phyloP scores from a whole-genome alignment of 2,888 invertebrate genomes.

The Dioctria linearis region DNA sequence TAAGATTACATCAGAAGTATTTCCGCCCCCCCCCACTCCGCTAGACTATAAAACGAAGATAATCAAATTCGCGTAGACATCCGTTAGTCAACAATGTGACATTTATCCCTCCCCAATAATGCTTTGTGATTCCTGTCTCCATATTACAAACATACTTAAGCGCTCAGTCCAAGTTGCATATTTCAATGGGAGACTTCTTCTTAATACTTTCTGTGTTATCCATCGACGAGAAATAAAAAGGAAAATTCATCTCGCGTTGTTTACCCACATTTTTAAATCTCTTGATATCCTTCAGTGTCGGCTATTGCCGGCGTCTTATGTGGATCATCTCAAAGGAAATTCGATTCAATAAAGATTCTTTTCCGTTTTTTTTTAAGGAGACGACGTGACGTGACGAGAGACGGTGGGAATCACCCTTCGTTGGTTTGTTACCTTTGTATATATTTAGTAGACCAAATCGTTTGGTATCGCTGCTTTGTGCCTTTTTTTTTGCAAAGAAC shows the following conservation, averaged over 20 bases:
- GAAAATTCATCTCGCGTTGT: conserved; percentile 16
- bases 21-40: neutral
- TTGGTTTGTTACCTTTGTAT: too few relatives aligned
- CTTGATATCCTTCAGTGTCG: conserved; percentile 36
- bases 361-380: neutral
- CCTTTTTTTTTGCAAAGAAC: too few relatives aligned
- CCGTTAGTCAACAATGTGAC: conserved; percentile 39
- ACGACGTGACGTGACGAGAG: too few relatives aligned
- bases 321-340: conserved; percentile 50
- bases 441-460: too few relatives aligned
- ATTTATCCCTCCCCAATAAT: neutral
- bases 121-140: neutral
- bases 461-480: too few relatives aligned
- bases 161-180: neutral
- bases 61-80: conserved; percentile 38
- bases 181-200: conserved; percentile 43
- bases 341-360: conserved; percentile 46
- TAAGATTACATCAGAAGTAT: conserved; percentile 8
- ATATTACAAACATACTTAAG: neutral
- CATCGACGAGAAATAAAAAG: conserved; percentile 37
- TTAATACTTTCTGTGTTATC: conserved; percentile 28
- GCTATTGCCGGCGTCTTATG: conserved; percentile 40
- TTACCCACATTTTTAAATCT: conserved; percentile 47
- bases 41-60: conserved; percentile 6
- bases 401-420: too few relatives aligned